Percentiles rank a stretch among this genome's conserved stretches.
Evolutionary conservation across 2,797 vertebrate species (phyloP).

Genomic region (Lates japonicus): DNA sequence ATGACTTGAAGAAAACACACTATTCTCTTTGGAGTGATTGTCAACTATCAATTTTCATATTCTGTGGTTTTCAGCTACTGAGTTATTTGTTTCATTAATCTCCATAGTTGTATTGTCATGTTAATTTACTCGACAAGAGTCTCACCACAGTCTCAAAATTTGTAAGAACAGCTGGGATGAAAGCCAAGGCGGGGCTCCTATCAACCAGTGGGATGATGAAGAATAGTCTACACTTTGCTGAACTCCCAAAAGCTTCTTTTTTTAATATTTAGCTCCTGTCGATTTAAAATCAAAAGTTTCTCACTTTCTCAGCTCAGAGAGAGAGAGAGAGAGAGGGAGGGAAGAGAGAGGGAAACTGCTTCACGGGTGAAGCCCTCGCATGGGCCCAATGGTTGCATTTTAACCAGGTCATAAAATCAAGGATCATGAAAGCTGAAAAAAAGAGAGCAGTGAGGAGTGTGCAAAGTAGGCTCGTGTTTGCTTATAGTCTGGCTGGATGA

Average conservation of each 20-base stretch:
- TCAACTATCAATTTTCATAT: slow-evolving; percentile 63
- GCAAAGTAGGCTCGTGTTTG: slow-evolving; percentile 79
- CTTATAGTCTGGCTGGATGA: slow-evolving; percentile 70
- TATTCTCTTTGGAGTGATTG: slow-evolving; percentile 53
- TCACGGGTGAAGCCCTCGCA: slow-evolving; percentile 82
- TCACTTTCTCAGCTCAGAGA: slow-evolving; percentile 77
- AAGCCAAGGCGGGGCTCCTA: slow-evolving; percentile 45
- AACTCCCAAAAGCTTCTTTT: slow-evolving; percentile 74
- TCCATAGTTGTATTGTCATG: slow-evolving; percentile 62
- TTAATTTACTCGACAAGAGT: slow-evolving; percentile 59
- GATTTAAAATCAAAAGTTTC: slow-evolving; percentile 82
- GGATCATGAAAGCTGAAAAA: slow-evolving; percentile 80
- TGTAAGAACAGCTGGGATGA: slow-evolving; percentile 56
- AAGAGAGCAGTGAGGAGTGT: slow-evolving; percentile 75
- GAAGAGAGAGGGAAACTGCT: slow-evolving; percentile 59
- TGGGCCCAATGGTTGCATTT: slow-evolving; percentile 86
- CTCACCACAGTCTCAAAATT: slow-evolving; percentile 43
- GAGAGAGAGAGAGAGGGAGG: slow-evolving; percentile 29
- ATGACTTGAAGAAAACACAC: slow-evolving; percentile 19
- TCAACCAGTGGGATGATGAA: slow-evolving; percentile 42
- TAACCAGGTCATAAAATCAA: slow-evolving; percentile 84
- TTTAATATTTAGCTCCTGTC: slow-evolving; percentile 82
- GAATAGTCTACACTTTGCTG: slow-evolving; percentile 57
- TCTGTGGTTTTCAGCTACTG: slow-evolving; percentile 38
- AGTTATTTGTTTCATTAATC: slow-evolving; percentile 65